These are phyloP conservation scores for Parelbella ahira DNA, from an alignment of 2,888 invertebrate genomes.

Conservation along the genomic window DNA sequence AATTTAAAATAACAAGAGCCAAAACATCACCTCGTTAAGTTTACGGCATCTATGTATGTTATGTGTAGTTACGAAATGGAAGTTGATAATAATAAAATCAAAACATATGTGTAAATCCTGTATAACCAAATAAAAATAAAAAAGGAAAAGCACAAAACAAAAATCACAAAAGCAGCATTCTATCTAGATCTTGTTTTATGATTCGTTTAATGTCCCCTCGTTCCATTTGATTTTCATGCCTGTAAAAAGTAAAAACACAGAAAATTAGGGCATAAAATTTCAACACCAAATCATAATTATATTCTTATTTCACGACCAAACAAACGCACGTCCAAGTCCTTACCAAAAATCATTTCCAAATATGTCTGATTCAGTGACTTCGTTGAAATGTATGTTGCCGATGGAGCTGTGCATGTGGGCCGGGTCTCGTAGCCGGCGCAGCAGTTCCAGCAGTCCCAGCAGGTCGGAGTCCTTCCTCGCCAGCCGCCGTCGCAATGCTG, in stretches of 20 bases:
- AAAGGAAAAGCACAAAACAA: constrained; percentile 26
- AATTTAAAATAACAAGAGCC: no score
- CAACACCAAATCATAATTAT: no score
- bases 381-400: constrained; percentile 76
- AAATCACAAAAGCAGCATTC: constrained; percentile 34
- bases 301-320: no score
- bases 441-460: constrained; percentile 73
- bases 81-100: no score
- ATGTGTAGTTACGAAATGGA: no score
- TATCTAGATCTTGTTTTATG: constrained; percentile 26
- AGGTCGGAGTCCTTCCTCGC: constrained; percentile 74
- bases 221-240: constrained; percentile 46
- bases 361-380: constrained; percentile 70
- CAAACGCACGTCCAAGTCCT: no score
- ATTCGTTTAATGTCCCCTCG: constrained; percentile 42
- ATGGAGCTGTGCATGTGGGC: constrained; percentile 49
- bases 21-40: no score
- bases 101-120: not conserved
- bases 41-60: no score
- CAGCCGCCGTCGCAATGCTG: constrained; percentile 60
- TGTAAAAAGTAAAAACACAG: no score
- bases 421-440: constrained; percentile 70
- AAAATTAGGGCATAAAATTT: no score
- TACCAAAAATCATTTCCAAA: constrained; percentile 58
- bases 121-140: constrained; percentile 12